Conservation (phyloP, 2,113 vertebrate genomes). For the Catharus bicknelli region DNA sequence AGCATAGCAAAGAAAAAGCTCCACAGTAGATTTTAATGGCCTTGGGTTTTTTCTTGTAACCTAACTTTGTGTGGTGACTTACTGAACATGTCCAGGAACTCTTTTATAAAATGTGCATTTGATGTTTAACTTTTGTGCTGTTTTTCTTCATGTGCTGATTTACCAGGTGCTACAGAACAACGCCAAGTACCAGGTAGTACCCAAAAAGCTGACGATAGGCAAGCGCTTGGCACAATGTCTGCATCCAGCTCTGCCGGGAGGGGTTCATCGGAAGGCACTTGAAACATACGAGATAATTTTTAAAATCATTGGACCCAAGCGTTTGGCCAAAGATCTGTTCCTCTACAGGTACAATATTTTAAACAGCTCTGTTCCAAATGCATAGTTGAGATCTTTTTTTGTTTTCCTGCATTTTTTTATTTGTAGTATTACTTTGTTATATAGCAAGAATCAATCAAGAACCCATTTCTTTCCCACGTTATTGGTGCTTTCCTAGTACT, state of each 20-base stretch:
- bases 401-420: not conserved
- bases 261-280: constrained; percentile 97
- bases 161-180: constrained; percentile 95
- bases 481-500: not conserved
- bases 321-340: constrained; percentile 97
- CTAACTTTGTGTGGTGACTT: not conserved
- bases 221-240: constrained; percentile 97
- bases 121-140: not conserved
- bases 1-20: not conserved
- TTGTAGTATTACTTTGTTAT: not conserved
- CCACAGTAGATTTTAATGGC: rapidly evolving
- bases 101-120: not conserved
- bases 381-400: not conserved
- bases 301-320: constrained; percentile 98
- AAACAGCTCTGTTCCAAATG: not conserved
- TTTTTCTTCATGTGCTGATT: not conserved
- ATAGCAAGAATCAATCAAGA: not conserved
- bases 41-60: not conserved
- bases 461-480: not conserved
- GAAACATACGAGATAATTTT: constrained; percentile 99
- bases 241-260: constrained; percentile 96
- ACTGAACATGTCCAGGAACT: not conserved
- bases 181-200: constrained; percentile 96
- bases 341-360: constrained; percentile 87
- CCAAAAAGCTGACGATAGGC: constrained; percentile 95